Evolutionary conservation across 2,888 invertebrate species (phyloP).

Genomic region (Lasioglossum calceatum): DNA sequence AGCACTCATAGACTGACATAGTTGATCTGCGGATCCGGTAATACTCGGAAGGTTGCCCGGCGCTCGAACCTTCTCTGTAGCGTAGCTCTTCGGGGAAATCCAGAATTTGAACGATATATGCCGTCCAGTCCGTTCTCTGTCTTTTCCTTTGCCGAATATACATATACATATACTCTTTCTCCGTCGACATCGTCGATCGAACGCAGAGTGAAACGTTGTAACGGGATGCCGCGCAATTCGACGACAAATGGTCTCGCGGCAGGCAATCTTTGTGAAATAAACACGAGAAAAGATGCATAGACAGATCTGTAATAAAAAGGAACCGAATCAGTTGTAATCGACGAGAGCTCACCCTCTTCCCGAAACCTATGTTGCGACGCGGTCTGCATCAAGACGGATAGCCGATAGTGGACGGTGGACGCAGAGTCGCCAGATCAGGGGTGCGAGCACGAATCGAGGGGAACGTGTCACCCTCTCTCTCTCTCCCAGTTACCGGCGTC

Average conservation of each 20-base stretch:
- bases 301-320: slow-evolving; percentile 42
- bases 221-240: slow-evolving; percentile 5
- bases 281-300: background rate
- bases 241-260: background rate
- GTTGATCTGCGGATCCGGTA: slow-evolving; percentile 21
- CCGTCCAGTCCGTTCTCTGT: slow-evolving; percentile 11
- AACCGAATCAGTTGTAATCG: slow-evolving; percentile 37
- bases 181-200: background rate
- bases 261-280: slow-evolving; percentile 26
- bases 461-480: background rate
- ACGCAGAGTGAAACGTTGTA: slow-evolving; percentile 33
- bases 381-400: background rate
- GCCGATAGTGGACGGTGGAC: background rate
- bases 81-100: background rate
- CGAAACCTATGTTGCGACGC: slow-evolving; percentile 37
- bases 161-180: background rate
- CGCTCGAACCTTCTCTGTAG: background rate
- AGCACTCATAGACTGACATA: slow-evolving; percentile 58
- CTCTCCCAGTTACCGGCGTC: no score
- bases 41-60: background rate
- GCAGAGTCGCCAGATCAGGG: background rate
- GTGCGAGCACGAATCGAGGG: no score
- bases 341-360: slow-evolving; percentile 26
- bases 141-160: background rate
- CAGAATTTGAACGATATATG: background rate